phyloP scores from a whole-genome alignment of 2,888 invertebrate species.

The Dryadula phaetusa region DNA sequence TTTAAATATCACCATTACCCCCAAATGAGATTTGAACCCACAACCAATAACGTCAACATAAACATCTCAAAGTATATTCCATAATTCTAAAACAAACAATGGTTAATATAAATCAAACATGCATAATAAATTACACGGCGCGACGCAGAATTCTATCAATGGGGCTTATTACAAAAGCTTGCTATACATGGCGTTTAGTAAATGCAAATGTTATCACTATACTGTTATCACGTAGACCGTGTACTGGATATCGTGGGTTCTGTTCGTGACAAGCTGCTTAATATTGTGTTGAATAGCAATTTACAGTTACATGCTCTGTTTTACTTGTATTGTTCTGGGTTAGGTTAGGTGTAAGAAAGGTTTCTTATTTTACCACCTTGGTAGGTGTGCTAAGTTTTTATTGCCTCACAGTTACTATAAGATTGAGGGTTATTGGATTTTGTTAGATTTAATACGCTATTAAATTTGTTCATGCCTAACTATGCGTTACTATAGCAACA shows the following conservation, averaged over 20 bases:
- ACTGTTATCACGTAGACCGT: slow-evolving; percentile 7
- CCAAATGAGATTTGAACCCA: too few relatives aligned
- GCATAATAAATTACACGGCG: background rate
- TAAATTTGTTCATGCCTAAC: too few relatives aligned
- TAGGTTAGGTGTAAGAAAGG: background rate
- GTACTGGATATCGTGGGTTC: background rate
- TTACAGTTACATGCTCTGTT: slow-evolving; percentile 5
- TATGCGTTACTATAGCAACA: too few relatives aligned
- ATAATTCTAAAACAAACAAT: background rate
- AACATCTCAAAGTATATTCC: background rate
- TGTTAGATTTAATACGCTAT: too few relatives aligned
- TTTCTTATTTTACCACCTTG: too few relatives aligned
- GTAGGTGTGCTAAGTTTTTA: too few relatives aligned
- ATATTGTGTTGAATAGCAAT: background rate
- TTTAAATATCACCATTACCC: too few relatives aligned
- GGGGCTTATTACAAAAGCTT: slow-evolving; percentile 11
- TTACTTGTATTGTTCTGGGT: background rate
- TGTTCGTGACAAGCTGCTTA: slow-evolving; percentile 1
- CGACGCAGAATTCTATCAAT: slow-evolving; percentile 1
- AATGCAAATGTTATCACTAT: slow-evolving; percentile 19
- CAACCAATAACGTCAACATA: too few relatives aligned
- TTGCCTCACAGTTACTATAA: too few relatives aligned
- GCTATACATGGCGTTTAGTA: slow-evolving; percentile 12
- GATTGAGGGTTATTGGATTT: too few relatives aligned
- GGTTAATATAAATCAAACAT: background rate